Conservation (phyloP, 2,113 vertebrate species). For the Coptodon bakossiorum region DNA sequence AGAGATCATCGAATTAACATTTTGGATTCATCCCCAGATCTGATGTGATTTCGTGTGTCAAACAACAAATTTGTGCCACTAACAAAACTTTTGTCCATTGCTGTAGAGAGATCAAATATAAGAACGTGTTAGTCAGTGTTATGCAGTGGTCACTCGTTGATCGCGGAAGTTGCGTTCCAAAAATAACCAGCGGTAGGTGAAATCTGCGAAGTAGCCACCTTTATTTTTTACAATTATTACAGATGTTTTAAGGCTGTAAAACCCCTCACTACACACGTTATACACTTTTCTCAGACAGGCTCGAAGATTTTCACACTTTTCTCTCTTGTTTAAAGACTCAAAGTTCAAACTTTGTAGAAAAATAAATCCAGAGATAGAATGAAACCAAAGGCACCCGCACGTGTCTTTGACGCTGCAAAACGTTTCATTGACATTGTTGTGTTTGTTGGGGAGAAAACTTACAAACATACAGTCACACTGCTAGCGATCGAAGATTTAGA, state of each 20-base stretch:
- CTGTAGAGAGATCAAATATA: background rate
- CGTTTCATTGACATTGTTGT: fast-evolving
- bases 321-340: fast-evolving
- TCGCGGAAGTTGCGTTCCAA: background rate
- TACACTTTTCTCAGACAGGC: background rate
- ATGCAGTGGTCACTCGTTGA: fast-evolving
- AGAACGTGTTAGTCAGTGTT: background rate
- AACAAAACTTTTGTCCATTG: background rate
- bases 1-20: background rate
- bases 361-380: background rate
- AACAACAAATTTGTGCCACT: background rate
- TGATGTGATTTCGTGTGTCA: background rate
- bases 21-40: background rate
- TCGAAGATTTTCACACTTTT: background rate
- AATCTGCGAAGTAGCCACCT: fast-evolving
- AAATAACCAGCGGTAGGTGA: background rate
- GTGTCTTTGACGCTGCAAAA: background rate
- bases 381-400: background rate
- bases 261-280: fast-evolving
- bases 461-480: background rate
- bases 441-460: background rate
- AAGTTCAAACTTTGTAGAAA: background rate
- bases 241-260: background rate
- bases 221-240: background rate
- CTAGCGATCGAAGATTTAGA: fast-evolving